These are phyloP conservation scores for Diachasmimorpha longicaudata DNA, from an alignment of 1,140 invertebrate species.

Conservation along the genomic window DNA sequence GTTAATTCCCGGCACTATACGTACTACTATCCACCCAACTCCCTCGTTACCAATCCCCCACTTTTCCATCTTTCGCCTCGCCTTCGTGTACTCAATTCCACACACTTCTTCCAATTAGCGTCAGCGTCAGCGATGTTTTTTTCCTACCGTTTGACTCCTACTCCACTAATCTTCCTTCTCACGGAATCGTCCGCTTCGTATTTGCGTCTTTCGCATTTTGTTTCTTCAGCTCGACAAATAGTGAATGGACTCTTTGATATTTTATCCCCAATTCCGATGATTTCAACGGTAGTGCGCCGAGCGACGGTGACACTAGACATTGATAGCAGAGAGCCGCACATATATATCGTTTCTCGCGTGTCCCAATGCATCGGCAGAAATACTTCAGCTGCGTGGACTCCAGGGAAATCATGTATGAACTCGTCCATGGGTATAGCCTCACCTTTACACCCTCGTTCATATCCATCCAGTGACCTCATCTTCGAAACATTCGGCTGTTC, in stretches of 20 bases:
- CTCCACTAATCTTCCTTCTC: slow-evolving; percentile 24
- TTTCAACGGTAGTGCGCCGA: slow-evolving; percentile 26
- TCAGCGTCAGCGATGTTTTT: slow-evolving; percentile 30
- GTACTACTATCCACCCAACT: not conserved
- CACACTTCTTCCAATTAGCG: slow-evolving; percentile 30
- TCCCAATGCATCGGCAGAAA: slow-evolving; percentile 46
- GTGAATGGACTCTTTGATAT: not conserved
- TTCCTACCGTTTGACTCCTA: slow-evolving; percentile 8
- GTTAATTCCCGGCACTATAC: slow-evolving; percentile 19
- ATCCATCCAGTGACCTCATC: slow-evolving; percentile 18
- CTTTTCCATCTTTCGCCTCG: not conserved
- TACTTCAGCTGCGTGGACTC: slow-evolving; percentile 49
- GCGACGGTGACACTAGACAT: slow-evolving; percentile 13
- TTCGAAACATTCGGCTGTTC: not conserved
- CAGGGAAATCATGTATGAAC: slow-evolving; percentile 53
- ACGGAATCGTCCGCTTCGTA: not conserved
- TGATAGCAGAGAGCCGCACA: not conserved
- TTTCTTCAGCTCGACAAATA: not conserved
- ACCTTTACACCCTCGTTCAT: slow-evolving; percentile 21
- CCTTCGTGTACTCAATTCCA: not conserved
- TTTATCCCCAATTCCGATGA: not conserved
- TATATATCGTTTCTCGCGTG: not conserved
- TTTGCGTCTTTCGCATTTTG: not conserved
- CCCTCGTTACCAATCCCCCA: not conserved
- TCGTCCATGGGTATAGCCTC: slow-evolving; percentile 32